A percentile compares a stretch with the other conserved stretches of the same genome.
These are phyloP conservation scores for Felis chaus DNA, from an alignment of 2,113 vertebrate genomes.

Conservation along the genomic window DNA sequence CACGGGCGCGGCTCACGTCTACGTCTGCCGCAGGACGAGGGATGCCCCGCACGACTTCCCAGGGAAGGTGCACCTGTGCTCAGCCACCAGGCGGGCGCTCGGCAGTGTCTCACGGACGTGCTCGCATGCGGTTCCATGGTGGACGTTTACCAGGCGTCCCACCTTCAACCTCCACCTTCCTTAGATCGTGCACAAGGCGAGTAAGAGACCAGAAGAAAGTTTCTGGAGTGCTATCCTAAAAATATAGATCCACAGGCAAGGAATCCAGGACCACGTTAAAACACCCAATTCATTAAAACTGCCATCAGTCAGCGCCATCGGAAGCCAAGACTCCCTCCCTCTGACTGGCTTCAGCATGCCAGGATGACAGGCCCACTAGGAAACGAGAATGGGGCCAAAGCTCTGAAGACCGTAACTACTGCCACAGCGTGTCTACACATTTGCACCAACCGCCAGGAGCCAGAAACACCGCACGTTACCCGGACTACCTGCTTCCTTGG, in stretches of 20 bases:
- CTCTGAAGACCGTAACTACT: background rate
- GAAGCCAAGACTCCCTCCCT: background rate
- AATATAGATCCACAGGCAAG: fast-evolving
- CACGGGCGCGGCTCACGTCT: fast-evolving
- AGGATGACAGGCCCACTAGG: background rate
- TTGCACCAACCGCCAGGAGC: background rate
- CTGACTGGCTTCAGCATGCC: background rate
- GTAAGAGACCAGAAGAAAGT: background rate
- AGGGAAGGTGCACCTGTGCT: fast-evolving
- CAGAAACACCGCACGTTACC: fast-evolving
- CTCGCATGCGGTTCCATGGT: fast-evolving
- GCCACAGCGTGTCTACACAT: fast-evolving
- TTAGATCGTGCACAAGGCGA: background rate
- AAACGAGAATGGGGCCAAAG: background rate
- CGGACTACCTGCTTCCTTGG: no score
- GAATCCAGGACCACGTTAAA: background rate
- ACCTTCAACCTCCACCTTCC: background rate
- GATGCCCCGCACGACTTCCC: background rate
- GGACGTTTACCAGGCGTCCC: background rate
- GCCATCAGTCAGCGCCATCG: background rate
- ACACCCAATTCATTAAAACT: background rate
- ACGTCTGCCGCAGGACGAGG: fast-evolving
- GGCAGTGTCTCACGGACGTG: background rate
- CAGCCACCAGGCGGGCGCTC: background rate
- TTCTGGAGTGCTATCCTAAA: background rate